Conservation (phyloP, 2,113 vertebrate genomes). For the Hydrolagus affinis region DNA sequence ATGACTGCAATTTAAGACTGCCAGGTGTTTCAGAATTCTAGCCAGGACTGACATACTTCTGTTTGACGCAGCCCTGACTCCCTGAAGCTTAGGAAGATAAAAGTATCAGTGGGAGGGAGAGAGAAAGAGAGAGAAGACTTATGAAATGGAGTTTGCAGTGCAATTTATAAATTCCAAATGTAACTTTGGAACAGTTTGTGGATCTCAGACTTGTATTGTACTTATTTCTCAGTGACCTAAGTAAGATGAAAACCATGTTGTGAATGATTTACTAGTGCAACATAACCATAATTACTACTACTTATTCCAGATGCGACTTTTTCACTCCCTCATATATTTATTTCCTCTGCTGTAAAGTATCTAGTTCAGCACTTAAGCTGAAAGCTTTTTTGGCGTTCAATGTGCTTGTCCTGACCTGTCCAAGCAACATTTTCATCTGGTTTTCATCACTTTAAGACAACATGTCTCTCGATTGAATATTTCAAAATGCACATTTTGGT, state of each 20-base stretch:
- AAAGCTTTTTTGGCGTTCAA: conserved; percentile 76
- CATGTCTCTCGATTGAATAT: conserved; percentile 23
- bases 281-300: conserved; percentile 29
- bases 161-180: conserved; percentile 7
- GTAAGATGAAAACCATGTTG: conserved; percentile 49
- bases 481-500: conserved; percentile 17
- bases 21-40: conserved; percentile 22
- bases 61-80: not conserved
- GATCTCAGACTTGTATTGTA: not conserved
- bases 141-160: not conserved
- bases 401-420: conserved; percentile 64
- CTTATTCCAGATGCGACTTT: conserved; percentile 34
- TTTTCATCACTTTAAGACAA: conserved; percentile 31
- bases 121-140: not conserved
- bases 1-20: conserved; percentile 13
- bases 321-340: conserved; percentile 62
- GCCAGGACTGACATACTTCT: not conserved
- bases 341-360: conserved; percentile 73
- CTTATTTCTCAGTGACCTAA: not conserved
- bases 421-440: conserved; percentile 67
- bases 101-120: not conserved
- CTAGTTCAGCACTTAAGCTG: conserved; percentile 71
- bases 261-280: conserved; percentile 62
- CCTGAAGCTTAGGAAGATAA: conserved; percentile 9
- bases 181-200: conserved; percentile 9